phyloP scores from a whole-genome alignment of 2,888 invertebrate species.

The Prosopocoilus inquinatus region DNA sequence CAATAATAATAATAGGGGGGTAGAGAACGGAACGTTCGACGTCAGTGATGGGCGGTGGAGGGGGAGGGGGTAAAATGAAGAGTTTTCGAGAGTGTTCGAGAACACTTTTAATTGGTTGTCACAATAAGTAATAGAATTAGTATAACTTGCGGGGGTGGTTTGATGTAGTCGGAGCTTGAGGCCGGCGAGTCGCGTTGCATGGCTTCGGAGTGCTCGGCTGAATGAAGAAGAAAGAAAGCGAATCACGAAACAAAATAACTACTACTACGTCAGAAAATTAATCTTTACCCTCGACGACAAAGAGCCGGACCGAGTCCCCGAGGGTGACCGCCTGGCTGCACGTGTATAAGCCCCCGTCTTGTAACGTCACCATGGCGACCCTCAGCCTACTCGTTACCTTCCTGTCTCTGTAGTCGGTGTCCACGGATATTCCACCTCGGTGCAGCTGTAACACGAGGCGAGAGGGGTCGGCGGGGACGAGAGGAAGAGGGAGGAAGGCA shows the following conservation, averaged over 20 bases:
- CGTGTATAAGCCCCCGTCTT: conserved; percentile 62
- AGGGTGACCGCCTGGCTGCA: conserved; percentile 62
- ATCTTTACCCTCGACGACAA: conserved; percentile 62
- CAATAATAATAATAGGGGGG: too few species aligned
- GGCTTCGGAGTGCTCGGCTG: conserved; percentile 59
- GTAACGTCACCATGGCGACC: conserved; percentile 57
- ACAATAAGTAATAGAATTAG: conserved; percentile 15
- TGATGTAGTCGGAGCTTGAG: conserved; percentile 9
- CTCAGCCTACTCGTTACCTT: conserved; percentile 60
- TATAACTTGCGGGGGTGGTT: conserved; percentile 7
- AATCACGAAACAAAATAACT: conserved; percentile 4
- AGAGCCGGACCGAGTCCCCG: conserved; percentile 59
- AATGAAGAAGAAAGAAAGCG: conserved; percentile 42
- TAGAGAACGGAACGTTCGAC: too few species aligned
- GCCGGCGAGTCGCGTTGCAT: conserved; percentile 62
- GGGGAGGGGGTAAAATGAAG: too few species aligned
- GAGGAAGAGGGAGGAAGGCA: too few species aligned
- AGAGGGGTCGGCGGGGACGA: too few species aligned
- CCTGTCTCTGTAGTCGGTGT: conserved; percentile 61
- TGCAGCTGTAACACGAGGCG: conserved; percentile 44
- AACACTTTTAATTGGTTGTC: conserved; percentile 4
- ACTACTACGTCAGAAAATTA: conserved; percentile 12
- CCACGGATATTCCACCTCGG: conserved; percentile 61
- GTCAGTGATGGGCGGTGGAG: too few species aligned
- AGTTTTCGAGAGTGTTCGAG: too few species aligned